Base-by-base conservation (phyloP, 2,113 vertebrate species). In the Mesitornis unicolor region DNA sequence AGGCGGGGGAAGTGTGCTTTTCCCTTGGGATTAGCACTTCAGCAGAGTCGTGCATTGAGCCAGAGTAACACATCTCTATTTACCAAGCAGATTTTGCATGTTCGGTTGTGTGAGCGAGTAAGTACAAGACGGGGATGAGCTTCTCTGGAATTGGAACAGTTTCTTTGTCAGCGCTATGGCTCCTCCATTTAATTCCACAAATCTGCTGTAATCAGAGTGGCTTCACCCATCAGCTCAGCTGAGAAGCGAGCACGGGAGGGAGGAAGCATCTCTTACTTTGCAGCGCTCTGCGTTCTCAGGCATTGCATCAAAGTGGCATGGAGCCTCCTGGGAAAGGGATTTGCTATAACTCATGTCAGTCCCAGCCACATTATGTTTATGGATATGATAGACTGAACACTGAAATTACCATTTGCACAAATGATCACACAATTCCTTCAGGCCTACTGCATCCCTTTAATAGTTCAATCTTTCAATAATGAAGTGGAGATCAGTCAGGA, bases 331-430 rank as follows among this genome's bases (percentile, higher is more conserved):
- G 93, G 89, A 94, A 80, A 87, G 86, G 87, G 76, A 80, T 82
- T 97, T 79, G 51, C 86, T 87, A 93, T 95, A 97, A 92, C 74
- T 98, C 96, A 96, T 76, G 88, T 94, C 82, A 86, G 50, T 40
- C 92, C 70, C 61, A 76, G 83, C 61, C 87, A 92, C 95, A 93
- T 97, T 95, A 93, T 97, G 95, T 97, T 97, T 97, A 97, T 73
- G 81, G 91, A 90, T 96, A 87, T 94, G 93, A 96, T 95, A 91
- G 93, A 92, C 91, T 86, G 97, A 97, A 97, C 89, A 96, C 96
- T 96, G 97, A 97, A 98, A 98, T 98, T 97, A 97, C 95, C 93
- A 95, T 97, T 97, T 97, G 95, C 97, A 93, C 95, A 98, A 98
- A 98, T 97, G 97, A 98, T 97, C 70, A 36, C 85, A 89, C 94